phyloP scores from a whole-genome alignment of 2,113 vertebrate genomes.

The Triplophysa dalaica region DNA sequence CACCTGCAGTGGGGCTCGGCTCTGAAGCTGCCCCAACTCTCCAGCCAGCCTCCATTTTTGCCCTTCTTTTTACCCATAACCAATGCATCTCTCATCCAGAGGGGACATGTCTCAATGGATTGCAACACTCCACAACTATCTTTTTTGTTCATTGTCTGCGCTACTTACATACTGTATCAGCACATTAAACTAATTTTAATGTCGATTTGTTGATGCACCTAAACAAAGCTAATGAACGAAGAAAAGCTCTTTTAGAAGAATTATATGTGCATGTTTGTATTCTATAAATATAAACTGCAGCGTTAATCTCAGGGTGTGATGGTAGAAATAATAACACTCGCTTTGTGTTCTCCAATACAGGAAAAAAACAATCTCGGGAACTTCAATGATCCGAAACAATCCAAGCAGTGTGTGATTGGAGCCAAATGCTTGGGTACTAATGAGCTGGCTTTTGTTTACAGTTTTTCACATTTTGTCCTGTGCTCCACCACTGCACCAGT shows the following conservation, averaged over 20 bases:
- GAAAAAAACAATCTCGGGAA: too few species aligned
- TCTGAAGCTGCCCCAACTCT: constrained; percentile 49
- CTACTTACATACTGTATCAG: too few species aligned
- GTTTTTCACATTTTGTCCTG: constrained; percentile 44
- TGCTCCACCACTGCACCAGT: not conserved
- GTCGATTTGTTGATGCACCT: too few species aligned
- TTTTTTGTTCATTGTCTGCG: too few species aligned
- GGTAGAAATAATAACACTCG: not conserved
- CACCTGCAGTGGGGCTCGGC: constrained; percentile 78
- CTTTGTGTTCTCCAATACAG: not conserved
- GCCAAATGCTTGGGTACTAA: constrained; percentile 69
- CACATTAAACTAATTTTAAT: too few species aligned
- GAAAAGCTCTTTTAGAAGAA: not conserved
- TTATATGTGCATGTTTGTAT: too few species aligned
- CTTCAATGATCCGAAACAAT: constrained; percentile 20
- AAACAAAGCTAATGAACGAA: too few species aligned
- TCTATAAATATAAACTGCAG: not conserved
- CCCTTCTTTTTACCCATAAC: constrained; percentile 48
- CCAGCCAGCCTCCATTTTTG: constrained; percentile 42
- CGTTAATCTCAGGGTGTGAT: not conserved
- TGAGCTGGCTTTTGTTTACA: constrained; percentile 68
- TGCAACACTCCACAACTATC: too few species aligned
- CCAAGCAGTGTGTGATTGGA: constrained; percentile 63
- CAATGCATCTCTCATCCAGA: too few species aligned
- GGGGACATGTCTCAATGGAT: too few species aligned